Evolutionary conservation across 1,140 invertebrate genomes (phyloP).

Genomic region (Dendrolimus punctatus): DNA sequence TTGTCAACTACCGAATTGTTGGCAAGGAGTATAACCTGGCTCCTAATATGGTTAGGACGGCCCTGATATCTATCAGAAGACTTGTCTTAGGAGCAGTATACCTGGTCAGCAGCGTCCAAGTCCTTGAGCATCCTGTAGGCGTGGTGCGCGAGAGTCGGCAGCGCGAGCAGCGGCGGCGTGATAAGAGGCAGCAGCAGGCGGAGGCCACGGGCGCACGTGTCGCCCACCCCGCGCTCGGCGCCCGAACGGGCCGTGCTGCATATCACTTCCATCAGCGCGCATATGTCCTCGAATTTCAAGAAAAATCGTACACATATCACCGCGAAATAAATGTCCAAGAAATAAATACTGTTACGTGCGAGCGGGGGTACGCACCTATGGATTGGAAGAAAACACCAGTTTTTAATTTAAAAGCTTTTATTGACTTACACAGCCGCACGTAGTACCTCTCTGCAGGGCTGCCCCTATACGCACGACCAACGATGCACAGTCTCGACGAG

Average conservation of each 20-base stretch:
- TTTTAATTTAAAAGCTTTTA: too few relatives aligned
- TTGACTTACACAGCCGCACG: too few relatives aligned
- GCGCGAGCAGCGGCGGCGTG: conserved; percentile 43
- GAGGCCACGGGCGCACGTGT: conserved; percentile 42
- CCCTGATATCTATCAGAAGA: too few relatives aligned
- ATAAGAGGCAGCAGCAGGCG: conserved; percentile 48
- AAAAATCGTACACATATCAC: conserved; percentile 1
- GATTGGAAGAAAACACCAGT: too few relatives aligned
- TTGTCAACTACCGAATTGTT: too few relatives aligned
- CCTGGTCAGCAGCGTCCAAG: conserved; percentile 44
- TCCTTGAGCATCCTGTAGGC: conserved; percentile 53
- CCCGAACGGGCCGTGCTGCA: conserved; percentile 44
- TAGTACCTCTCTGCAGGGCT: too few relatives aligned
- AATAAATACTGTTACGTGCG: background rate
- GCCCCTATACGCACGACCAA: too few relatives aligned
- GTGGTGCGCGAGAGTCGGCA: conserved; percentile 44
- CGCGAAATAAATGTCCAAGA: background rate
- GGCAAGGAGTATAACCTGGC: too few relatives aligned
- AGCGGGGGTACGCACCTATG: too few relatives aligned
- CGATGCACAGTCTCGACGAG: too few relatives aligned
- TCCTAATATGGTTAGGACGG: too few relatives aligned
- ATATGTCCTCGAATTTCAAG: conserved; percentile 35
- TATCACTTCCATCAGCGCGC: conserved; percentile 54
- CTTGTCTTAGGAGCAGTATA: conserved; percentile 14
- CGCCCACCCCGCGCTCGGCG: conserved; percentile 22